Evolutionary conservation across 2,797 vertebrate genomes (phyloP).

Genomic region (Pipistrellus kuhlii): DNA sequence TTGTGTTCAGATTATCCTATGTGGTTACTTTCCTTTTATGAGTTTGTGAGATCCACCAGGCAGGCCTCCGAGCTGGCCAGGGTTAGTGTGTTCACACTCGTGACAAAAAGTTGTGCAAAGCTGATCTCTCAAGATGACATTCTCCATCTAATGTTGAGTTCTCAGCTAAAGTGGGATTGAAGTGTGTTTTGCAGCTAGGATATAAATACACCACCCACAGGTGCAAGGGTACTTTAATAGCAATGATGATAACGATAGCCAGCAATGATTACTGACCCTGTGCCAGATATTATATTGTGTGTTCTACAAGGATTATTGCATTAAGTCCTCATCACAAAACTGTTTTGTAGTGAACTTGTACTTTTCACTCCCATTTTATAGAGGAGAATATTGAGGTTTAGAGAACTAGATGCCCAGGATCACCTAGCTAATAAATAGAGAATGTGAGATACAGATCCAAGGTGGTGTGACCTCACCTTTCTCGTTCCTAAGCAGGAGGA

Average conservation of each 20-base stretch:
- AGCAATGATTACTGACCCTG: background rate
- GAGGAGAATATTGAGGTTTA: slow-evolving; percentile 28
- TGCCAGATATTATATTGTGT: background rate
- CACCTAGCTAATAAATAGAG: background rate
- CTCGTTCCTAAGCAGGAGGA: background rate
- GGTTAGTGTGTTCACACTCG: background rate
- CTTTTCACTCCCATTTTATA: slow-evolving; percentile 14
- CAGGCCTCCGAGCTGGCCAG: background rate
- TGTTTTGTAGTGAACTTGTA: slow-evolving; percentile 32
- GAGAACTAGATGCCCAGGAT: background rate
- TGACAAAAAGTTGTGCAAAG: background rate
- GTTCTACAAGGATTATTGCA: background rate
- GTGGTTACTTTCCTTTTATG: background rate
- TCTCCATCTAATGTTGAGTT: background rate
- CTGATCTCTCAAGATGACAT: background rate
- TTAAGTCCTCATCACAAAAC: background rate
- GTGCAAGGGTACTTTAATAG: background rate
- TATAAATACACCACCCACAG: background rate
- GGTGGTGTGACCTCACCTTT: background rate
- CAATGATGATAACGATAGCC: background rate
- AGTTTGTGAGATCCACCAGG: background rate
- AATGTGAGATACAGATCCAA: background rate
- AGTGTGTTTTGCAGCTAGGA: background rate
- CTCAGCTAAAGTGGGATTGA: background rate
- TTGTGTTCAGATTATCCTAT: background rate